phyloP scores from a whole-genome alignment of 2,888 invertebrate genomes.

The Loripinus fragilis region DNA sequence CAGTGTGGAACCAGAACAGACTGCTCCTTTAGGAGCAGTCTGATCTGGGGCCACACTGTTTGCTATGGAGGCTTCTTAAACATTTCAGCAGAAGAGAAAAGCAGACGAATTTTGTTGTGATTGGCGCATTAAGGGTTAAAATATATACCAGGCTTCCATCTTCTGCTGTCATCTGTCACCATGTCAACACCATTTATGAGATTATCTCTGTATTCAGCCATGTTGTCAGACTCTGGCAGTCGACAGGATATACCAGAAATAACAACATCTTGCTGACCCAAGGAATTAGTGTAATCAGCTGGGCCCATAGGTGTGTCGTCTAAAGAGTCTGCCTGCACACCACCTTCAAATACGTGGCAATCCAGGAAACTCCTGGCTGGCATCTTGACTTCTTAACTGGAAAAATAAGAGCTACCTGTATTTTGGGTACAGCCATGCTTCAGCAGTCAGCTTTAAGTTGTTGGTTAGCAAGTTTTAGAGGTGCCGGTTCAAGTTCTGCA shows the following conservation, averaged over 20 bases:
- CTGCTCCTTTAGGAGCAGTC: not conserved
- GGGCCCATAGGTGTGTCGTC: not conserved
- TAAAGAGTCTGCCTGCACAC: conserved; percentile 31
- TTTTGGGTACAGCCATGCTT: too few relatives aligned
- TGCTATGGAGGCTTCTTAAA: not conserved
- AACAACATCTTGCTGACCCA: conserved; percentile 76
- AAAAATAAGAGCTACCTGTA: not conserved
- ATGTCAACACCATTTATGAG: conserved; percentile 96
- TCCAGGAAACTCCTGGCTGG: conserved; percentile 57
- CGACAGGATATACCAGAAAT: conserved; percentile 86
- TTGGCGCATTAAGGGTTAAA: too few relatives aligned
- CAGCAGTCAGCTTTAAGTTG: too few relatives aligned
- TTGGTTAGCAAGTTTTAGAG: too few relatives aligned
- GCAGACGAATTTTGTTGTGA: not conserved
- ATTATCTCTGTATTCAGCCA: conserved; percentile 96
- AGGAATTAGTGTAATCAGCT: not conserved
- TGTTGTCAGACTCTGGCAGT: conserved; percentile 94
- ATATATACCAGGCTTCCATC: conserved; percentile 92
- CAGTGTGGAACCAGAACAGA: too few relatives aligned
- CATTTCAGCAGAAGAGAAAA: not conserved
- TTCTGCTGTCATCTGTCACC: conserved; percentile 94
- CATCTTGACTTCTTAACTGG: conserved; percentile 27
- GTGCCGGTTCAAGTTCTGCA: too few relatives aligned
- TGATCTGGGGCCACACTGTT: not conserved
- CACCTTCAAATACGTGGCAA: conserved; percentile 50